Evolutionary conservation across 2,797 vertebrate genomes (phyloP).

Genomic region (Petrocephalus sullivani): DNA sequence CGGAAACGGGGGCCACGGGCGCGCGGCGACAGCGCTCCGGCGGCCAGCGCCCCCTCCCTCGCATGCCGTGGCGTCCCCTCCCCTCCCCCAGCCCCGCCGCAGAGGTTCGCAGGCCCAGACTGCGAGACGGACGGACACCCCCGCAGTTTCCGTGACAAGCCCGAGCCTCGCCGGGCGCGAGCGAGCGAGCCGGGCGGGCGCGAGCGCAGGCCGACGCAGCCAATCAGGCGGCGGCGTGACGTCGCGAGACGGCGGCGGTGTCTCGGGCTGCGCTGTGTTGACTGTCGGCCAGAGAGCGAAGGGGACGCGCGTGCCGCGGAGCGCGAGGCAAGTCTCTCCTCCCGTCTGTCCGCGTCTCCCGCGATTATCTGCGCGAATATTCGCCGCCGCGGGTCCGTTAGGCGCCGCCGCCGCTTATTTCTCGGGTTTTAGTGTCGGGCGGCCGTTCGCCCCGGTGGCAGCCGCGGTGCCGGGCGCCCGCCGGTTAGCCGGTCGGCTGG

Average conservation of each 20-base stretch:
- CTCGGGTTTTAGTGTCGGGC: no score
- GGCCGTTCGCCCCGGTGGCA: not conserved
- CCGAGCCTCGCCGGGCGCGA: not conserved
- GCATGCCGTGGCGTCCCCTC: no score
- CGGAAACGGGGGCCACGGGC: not conserved
- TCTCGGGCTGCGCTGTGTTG: slow-evolving; percentile 63
- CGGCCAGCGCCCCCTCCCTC: not conserved
- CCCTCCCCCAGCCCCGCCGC: slow-evolving; percentile 22
- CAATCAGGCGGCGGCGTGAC: slow-evolving; percentile 63
- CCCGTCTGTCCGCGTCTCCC: no score
- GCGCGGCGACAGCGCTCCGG: not conserved
- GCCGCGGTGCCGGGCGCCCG: not conserved
- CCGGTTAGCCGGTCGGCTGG: not conserved
- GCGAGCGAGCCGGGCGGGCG: no score
- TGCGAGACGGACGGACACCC: slow-evolving; percentile 59
- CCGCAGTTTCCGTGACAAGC: slow-evolving; percentile 62
- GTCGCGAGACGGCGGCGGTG: slow-evolving; percentile 58
- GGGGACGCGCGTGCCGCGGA: slow-evolving; percentile 45
- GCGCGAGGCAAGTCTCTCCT: slow-evolving; percentile 47
- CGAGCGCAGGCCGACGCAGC: slow-evolving; percentile 63
- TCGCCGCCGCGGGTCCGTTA: no score
- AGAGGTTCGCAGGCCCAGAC: slow-evolving; percentile 43
- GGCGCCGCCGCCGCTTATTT: no score
- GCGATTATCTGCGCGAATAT: no score
- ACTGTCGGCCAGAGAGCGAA: slow-evolving; percentile 55